These are phyloP conservation scores for Trachelus iudaicus DNA, from an alignment of 2,888 invertebrate species.

Conservation along the genomic window DNA sequence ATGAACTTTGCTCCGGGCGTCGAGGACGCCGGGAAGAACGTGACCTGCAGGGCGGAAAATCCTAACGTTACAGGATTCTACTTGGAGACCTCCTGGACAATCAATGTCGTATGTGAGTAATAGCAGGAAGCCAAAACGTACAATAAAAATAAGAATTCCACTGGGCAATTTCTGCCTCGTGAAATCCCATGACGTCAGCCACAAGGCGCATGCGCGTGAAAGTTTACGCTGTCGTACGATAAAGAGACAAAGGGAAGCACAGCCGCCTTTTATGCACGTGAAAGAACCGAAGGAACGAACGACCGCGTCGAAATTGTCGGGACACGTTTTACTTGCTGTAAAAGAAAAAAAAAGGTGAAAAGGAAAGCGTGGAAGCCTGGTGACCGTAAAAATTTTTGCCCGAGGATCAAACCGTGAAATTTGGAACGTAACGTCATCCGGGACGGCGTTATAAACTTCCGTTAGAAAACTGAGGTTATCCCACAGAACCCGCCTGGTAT, in stretches of 20 bases:
- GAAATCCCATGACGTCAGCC: neutral
- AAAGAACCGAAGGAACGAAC: neutral
- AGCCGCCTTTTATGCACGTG: neutral
- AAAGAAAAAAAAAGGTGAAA: neutral
- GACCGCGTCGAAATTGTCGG: neutral
- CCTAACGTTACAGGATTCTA: slow-evolving; percentile 87
- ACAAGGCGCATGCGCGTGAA: neutral
- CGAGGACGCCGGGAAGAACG: slow-evolving; percentile 89
- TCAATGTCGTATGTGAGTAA: slow-evolving; percentile 91
- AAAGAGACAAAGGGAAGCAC: neutral
- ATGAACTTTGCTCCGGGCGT: slow-evolving; percentile 89
- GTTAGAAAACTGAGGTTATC: neutral
- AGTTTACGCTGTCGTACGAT: neutral
- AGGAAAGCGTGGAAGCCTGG: neutral
- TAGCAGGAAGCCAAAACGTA: neutral
- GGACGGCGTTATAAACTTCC: neutral
- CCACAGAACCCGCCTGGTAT: neutral
- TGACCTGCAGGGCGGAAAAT: slow-evolving; percentile 92
- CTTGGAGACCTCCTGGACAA: slow-evolving; percentile 87
- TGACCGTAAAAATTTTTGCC: slow-evolving; percentile 28
- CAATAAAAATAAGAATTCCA: neutral
- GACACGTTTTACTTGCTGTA: neutral
- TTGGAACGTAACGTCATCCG: neutral
- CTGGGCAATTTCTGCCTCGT: neutral
- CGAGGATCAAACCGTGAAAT: neutral